Conservation (phyloP, 2,888 invertebrate genomes). For the Mechanitis messenoides region DNA sequence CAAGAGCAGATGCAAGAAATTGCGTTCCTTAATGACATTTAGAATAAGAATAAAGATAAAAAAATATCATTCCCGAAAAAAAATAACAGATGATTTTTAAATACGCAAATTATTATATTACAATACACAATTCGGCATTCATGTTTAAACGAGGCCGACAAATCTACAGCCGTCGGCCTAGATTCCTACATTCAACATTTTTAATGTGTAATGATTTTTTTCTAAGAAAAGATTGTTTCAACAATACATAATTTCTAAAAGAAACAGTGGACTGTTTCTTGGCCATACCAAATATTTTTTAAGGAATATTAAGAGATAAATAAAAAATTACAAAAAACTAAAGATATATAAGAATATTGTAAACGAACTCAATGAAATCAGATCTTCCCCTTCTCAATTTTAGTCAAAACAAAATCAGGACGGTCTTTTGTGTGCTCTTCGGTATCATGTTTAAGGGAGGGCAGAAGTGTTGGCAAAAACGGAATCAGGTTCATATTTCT, state of each 20-base stretch:
- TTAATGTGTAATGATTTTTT: no score
- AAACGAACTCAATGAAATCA: slow-evolving; percentile 63
- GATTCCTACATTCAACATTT: no score
- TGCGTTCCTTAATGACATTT: neutral
- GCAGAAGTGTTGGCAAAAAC: slow-evolving; percentile 29
- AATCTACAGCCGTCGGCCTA: no score
- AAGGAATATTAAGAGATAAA: neutral
- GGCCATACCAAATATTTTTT: no score
- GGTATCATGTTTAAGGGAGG: slow-evolving; percentile 65
- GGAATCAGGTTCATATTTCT: slow-evolving; percentile 19
- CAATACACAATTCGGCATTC: no score
- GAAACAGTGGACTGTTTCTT: no score
- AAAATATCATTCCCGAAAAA: no score
- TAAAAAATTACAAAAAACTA: slow-evolving; percentile 1
- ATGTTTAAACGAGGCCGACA: no score
- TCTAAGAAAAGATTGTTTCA: no score
- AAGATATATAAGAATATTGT: slow-evolving; percentile 35
- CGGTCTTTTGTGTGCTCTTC: slow-evolving; percentile 68
- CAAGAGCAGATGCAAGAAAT: slow-evolving; percentile 8
- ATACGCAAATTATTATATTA: no score
- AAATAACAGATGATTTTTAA: no score
- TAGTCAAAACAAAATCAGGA: slow-evolving; percentile 74
- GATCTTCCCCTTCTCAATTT: slow-evolving; percentile 58
- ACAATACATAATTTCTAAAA: no score
- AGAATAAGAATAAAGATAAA: neutral